These are phyloP conservation scores for Drosophila longiperda DNA, from an alignment of 2,888 invertebrate genomes.

Conservation along the genomic window DNA sequence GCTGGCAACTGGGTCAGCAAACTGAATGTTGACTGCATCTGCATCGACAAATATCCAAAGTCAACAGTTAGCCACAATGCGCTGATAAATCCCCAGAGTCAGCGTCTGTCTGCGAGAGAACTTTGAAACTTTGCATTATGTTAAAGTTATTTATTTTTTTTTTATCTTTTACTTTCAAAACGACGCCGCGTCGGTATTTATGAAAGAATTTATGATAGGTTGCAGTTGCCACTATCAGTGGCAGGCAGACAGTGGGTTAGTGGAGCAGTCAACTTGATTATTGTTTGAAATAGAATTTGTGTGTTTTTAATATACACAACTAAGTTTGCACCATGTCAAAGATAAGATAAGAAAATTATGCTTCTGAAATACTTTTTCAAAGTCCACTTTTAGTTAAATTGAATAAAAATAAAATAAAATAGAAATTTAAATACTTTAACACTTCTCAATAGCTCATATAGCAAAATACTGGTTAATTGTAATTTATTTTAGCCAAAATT, in stretches of 20 bases:
- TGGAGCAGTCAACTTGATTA: slow-evolving; percentile 43
- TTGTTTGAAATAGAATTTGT: slow-evolving; percentile 25
- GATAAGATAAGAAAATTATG: not conserved
- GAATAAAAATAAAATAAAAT: not conserved
- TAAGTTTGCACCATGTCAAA: not conserved
- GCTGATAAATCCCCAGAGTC: slow-evolving; percentile 18
- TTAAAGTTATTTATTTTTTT: slow-evolving; percentile 21
- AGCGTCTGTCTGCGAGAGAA: not conserved
- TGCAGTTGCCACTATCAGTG: slow-evolving; percentile 35
- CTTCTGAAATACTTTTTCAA: not conserved
- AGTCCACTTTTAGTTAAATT: not conserved
- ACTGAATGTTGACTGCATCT: slow-evolving; percentile 31
- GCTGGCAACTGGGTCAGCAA: slow-evolving; percentile 58
- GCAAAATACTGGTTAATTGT: not conserved
- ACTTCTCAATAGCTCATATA: not conserved
- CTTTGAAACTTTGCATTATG: slow-evolving; percentile 8
- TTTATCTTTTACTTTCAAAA: slow-evolving; percentile 30
- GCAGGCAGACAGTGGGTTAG: slow-evolving; percentile 44
- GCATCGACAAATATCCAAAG: slow-evolving; percentile 53
- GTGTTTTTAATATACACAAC: not conserved
- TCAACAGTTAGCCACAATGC: slow-evolving; percentile 37
- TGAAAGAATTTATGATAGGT: slow-evolving; percentile 43
- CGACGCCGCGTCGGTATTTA: slow-evolving; percentile 38
- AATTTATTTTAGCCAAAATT: not conserved
- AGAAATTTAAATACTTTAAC: not conserved